Conservation (phyloP, 2,113 vertebrate genomes). For the Labeo rohita region DNA sequence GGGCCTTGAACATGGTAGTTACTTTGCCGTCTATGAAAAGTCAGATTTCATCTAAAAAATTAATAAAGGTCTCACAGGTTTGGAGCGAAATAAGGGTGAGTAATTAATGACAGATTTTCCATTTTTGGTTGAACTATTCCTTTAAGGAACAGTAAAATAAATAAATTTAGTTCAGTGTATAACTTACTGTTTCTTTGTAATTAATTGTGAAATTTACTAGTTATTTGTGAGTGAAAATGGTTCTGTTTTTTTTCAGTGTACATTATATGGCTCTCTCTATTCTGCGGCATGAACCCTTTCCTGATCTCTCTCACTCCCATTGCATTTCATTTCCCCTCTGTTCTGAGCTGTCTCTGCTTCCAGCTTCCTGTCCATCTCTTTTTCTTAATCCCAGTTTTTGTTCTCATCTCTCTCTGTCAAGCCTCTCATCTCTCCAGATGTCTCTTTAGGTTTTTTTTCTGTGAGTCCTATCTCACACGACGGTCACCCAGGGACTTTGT, state of each 20-base stretch:
- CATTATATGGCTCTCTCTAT: not conserved
- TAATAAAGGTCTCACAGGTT: too few species aligned
- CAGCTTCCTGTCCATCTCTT: conserved; percentile 15
- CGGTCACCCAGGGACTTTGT: not conserved
- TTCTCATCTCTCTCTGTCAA: conserved; percentile 68
- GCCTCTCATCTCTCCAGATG: conserved; percentile 66
- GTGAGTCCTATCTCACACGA: not conserved
- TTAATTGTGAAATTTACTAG: not conserved
- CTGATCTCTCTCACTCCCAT: conserved; percentile 44
- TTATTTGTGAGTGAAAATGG: not conserved
- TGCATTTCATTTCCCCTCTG: conserved; percentile 24
- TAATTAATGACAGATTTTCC: too few species aligned
- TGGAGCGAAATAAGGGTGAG: too few species aligned
- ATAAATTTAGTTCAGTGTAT: too few species aligned
- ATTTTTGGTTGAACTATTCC: too few species aligned
- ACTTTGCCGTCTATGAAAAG: too few species aligned
- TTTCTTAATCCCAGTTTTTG: conserved; percentile 38
- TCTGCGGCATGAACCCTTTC: not conserved
- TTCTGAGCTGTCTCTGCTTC: not conserved
- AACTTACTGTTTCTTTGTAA: not conserved
- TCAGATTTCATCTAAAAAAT: too few species aligned
- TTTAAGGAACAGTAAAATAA: too few species aligned
- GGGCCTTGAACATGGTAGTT: too few species aligned
- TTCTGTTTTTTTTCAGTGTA: not conserved
- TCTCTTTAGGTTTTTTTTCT: not conserved